Evolutionary conservation across 2,113 vertebrate species (phyloP), one percentile per base, ranked within the genome.

Genomic region (Pithys albifrons): DNA sequence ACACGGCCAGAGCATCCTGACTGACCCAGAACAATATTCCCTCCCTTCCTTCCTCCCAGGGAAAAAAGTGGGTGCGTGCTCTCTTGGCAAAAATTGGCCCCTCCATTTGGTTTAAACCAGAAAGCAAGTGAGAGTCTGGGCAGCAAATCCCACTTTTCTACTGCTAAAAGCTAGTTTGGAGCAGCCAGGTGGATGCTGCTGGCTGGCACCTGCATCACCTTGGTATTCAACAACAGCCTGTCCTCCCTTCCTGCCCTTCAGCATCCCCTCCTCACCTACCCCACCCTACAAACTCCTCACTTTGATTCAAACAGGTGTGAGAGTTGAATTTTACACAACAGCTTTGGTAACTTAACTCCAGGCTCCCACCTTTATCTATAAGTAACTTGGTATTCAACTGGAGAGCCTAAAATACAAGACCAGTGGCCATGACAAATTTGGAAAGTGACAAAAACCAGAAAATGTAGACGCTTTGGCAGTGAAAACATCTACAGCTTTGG

Each of bases 21-120:
- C 0, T 71, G 48, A 62, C 9, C 13, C 61, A 24, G 8, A 78
- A 64, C 5, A 67, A 16, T 23, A 49, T 6, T 19, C 12, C 14
- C 13, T 24, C 18, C 22, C 18, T 33, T 58, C 33, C 4, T 28
- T 41, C 5, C 15, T 24, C 28, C 12, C 51, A 70, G n/a, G 8
- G 14, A 9, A 82, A 82, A 88, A 85, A 74, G 8, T 22, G 41
- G 9, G 8, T 54, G 28, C 39, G 49, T 33, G 37, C 22, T 58
- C 7, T 35, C 19, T 1, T 1, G 12, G 57, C 24, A 80, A 37
- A 61, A 85, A 74, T 0, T 2, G 4, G 14, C 7, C 67, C 8
- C 57, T 72, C 24, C 3, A 6, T 28, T 78, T 74, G 23, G 12
- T 76, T 67, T 52, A 52, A 87, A 23, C 37, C 46, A 74, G 73